Evolutionary conservation across 1,140 invertebrate species (phyloP), one percentile per base, ranked within the genome.

Genomic region (Papilio glaucus): DNA sequence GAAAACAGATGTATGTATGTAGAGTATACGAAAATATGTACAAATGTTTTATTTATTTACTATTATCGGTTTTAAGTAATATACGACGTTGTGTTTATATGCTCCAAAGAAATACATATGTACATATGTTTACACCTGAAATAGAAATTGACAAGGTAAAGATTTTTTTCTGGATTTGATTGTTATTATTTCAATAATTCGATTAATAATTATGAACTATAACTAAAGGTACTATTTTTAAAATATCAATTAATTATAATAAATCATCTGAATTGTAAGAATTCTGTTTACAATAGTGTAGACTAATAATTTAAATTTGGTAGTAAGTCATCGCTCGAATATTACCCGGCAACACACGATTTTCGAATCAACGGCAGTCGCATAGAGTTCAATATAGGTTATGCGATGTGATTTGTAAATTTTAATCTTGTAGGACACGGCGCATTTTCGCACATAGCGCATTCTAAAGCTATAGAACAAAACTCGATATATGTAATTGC

Each of bases 401-500:
- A 10, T 1, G 37, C 0, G 8, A 18, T 65, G 37, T 21, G 15
- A 39, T 18, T 65, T 21, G 38, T 65, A 65, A 65, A 65, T 65
- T 37, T 39, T 39, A 41, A 37, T 24, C 15, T n/a, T 10, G 37
- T 37, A n/a, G 29, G 13, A 45, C 65, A 68, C 21, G 41, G 65
- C 45, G 41, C 65, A 68, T 45, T 68, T 45, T 69, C 38, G 18
- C 42, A 60, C 63, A 71, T 77, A 71, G 45, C 18, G 7, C 57
- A 73, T 7, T 73, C 15, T 4, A 45, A 65, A 41, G 37, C 7
- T 33, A 67, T 67, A 61, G 60, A 41, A 33, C 18, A 62, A 10
- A 77, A 38, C 73, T 68, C 39, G 65, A 45, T 62, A 49, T 74
- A 21, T 74, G 67, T 77, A 74, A 74, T 77, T 78, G 63, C 39